Base-by-base conservation (phyloP, 2,113 vertebrate species). In the Pavo muticus region DNA sequence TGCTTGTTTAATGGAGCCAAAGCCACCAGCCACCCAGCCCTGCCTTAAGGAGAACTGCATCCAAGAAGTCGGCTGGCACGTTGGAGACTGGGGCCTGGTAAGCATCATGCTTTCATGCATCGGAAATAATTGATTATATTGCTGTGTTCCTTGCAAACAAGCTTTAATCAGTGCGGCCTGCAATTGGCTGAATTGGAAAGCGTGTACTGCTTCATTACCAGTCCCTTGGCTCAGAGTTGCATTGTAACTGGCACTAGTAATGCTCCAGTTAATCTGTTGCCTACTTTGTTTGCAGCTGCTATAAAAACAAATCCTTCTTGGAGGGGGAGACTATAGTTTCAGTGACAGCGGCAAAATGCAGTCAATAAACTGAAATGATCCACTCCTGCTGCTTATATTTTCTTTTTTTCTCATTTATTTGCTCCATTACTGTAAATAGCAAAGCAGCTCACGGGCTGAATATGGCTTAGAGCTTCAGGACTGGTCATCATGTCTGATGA, bases 51-150 rank as follows among this genome's bases (percentile, higher is more conserved):
- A 97, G 4, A 89, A 95, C 96, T 99, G 99, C 69, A 84, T 88
- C 32, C 90, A 71, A 37, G 97, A 97, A 82, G 97, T 98, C 50
- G 95, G 98, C 83, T 99, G 99, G 99, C 98, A 98, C 0, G 30
- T 99, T 3, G 98, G 99, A 37, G 95, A 98, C 86, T 99, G 99
- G 99, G 98, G 99, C 32, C 96, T 99, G 97, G 99, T 99, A 95
- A 98, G 99, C 85, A 42, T 65, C 4, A 1, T 2, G 1, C 16
- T 60, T 39, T 39, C 40, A 9, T 15, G 29, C 45, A 37, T 90
- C 0, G 0, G 60, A 30, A 76, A 54, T 56, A 47, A 37, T 76
- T 42, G 77, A 44, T 73, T 67, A 30, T 60, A n/a, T 45, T 15
- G 16, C 77, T 64, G 54, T 37, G 54, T 81, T 90, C 42, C 57